Evolutionary conservation across 2,797 vertebrate species (phyloP), one percentile per base, ranked within the genome.

Genomic region (Varecia variegata): DNA sequence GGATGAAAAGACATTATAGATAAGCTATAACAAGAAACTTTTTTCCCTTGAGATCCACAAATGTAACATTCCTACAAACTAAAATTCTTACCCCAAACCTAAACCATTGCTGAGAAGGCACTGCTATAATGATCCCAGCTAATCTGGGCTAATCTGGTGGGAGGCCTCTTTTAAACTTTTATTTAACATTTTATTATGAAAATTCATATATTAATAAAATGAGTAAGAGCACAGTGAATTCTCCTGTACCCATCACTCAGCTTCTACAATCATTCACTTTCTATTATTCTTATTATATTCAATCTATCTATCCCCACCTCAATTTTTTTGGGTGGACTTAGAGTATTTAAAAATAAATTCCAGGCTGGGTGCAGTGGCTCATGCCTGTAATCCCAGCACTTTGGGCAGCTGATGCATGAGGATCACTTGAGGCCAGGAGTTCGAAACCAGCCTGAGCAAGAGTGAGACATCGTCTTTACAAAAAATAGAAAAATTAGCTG

Each of bases 81-180:
- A 90, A 93, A 43, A 17, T 30, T 70, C 52, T 77, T 45, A 76
- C 7, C 71, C 80, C 90, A 95, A 96, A 62, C 27, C 50, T 88
- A 74, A 84, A 89, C 58, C 20, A n/a, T 7, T 60, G 52, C 85
- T 67, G 25, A 87, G 87, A 56, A 93, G n/a, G 45, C 25, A 52
- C 13, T 77, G 45, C 45, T 68, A 35, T 27, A 62, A 74, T 9
- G 80, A 94, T 94, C 9, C 32, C 20, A 40, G 43, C 25, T 67
- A 35, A 85, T 89, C 56, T 43, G 30, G 76, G 50, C 30, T 60
- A 35, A 85, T 92, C 52, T 38, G 25, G 81, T 43, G 32, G 74
- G 94, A 82, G 27, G 35, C 5, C 11, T 82, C 60, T 60, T 81
- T 60, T 60, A 17, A 81, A 81, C 54, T 43, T 47, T 92, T 56